Base-by-base conservation (phyloP, 1,140 invertebrate genomes). In the Drosophila albomicans region DNA sequence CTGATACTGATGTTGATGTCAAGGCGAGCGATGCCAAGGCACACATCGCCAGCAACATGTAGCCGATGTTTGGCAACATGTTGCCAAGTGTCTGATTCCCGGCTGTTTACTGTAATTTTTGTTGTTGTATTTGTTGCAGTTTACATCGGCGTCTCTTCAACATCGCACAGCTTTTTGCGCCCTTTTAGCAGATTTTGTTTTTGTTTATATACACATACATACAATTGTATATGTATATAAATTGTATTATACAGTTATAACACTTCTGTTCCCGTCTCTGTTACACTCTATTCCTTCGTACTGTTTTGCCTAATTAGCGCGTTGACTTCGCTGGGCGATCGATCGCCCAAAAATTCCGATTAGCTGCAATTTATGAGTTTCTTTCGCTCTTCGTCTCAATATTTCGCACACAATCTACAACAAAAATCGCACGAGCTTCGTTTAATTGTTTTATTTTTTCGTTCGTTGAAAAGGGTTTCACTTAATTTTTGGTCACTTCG, bases 351-450 rank as follows among this genome's bases (percentile, higher is more conserved):
- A 51, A 72, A 56, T 72, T 78, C 32, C 62, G 82, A 86, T 86
- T 86, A 78, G 70, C 66, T 52, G 56, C 84, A 86, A 80, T 90
- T 88, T 88, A 88, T 81, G 85, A 85, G 69, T 67, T 78, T 68
- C 62, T 64, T 51, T 38, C 67, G 69, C 56, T 43, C 5, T n/a
- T 6, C 35, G 35, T 43, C 41, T 13, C 48, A 43, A 64, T 61
- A 35, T 69, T 64, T 79, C 8, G 30, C 57, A 58, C 69, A 52
- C 69, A 78, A 88, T 89, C 80, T 69, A 28, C 77, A 46, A 70
- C 77, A 70, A 72, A 80, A 75, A 87, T 87, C 84, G 49, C 71
- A 54, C 66, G 41, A 76, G 46, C 61, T 68, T 59, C 32, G 11
- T 10, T 16, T 59, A 52, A 52, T 54, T 51, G 54, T 54, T 54